Base-by-base conservation (phyloP, 2,797 vertebrate species). In the Xenentodon cancila region DNA sequence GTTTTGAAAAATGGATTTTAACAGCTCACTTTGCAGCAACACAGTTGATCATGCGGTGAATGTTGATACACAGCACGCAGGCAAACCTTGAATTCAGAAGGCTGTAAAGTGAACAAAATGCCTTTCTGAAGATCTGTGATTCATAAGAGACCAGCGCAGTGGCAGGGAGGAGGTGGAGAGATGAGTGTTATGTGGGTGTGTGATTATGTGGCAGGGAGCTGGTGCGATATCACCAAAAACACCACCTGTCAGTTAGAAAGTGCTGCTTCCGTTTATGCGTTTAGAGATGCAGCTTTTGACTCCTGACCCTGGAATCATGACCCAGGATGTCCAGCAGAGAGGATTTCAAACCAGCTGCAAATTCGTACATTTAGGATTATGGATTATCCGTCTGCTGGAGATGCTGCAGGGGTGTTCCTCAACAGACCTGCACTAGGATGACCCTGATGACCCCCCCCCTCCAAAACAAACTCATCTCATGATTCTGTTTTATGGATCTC, bases 321-420 rank as follows among this genome's bases (percentile, higher is more conserved):
- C 57, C 51, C 3, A 8, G 16, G 32, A 46, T 15, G 4, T 50
- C 63, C 53, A 68, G 49, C 52, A 8, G 19, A 47, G 18, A 53
- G 57, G 78, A 72, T 84, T 81, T 71, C 66, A 51, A 25, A 9
- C 7, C 16, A 49, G 57, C 45, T 9, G 45, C 45, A 37, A 15
- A 15, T 59, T 48, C 19, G 18, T 48, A 63, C 48, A 34, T 64
- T 58, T 51, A 51, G 80, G 81, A 84, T 84, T 82, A 82, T 21
- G 54, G 81, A 78, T 82, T 68, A 80, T 68, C 75, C 71, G 74
- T 84, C 75, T 73, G 72, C 40, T 60, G 37, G 46, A 37, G 67
- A 53, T 1, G 59, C 56, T 51, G 58, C 51, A 13, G 21, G 15
- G 32, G 3, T 15, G 22, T 30, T 34, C n/a, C 13, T 32, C 47